phyloP scores from a whole-genome alignment of 2,797 vertebrate genomes.

The Chelidonichthys spinosus region DNA sequence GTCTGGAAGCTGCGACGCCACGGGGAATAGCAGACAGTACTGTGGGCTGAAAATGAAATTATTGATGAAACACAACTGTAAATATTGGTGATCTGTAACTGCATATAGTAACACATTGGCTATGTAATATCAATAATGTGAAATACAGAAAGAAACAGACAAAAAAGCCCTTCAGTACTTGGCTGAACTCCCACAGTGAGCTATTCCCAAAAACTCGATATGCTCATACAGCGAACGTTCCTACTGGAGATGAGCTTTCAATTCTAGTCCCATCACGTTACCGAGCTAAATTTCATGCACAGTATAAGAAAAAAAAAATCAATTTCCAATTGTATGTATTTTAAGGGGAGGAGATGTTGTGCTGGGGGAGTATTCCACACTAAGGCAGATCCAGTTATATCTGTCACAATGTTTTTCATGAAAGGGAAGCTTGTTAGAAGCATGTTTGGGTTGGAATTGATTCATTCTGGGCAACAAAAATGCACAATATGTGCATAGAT shows the following conservation, averaged over 20 bases:
- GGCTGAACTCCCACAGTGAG: constrained; percentile 52
- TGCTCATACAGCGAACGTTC: constrained; percentile 49
- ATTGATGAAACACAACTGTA: constrained; percentile 43
- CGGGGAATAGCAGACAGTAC: constrained; percentile 43
- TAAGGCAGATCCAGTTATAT: constrained; percentile 37
- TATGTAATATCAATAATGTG: constrained; percentile 35
- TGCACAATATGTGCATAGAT: constrained; percentile 21
- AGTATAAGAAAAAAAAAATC: constrained; percentile 70
- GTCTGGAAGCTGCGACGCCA: constrained; percentile 65
- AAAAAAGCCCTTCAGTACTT: constrained; percentile 26
- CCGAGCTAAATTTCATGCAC: constrained; percentile 70
- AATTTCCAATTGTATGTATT: constrained; percentile 73
- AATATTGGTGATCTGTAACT: constrained; percentile 44
- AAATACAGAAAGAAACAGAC: constrained; percentile 42
- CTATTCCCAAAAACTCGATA: constrained; percentile 62
- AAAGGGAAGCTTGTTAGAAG: constrained; percentile 63
- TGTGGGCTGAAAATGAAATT: constrained; percentile 41
- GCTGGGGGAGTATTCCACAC: constrained; percentile 43
- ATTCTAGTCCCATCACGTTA: constrained; percentile 68
- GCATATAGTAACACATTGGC: constrained; percentile 42
- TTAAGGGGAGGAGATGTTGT: constrained; percentile 44
- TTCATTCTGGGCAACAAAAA: constrained; percentile 63
- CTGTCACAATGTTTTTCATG: constrained; percentile 48
- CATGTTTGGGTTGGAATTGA: constrained; percentile 70
- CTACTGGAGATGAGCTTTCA: constrained; percentile 58